Evolutionary conservation across 2,888 invertebrate genomes (phyloP).

Genomic region (Eumacrocentrus americanus): DNA sequence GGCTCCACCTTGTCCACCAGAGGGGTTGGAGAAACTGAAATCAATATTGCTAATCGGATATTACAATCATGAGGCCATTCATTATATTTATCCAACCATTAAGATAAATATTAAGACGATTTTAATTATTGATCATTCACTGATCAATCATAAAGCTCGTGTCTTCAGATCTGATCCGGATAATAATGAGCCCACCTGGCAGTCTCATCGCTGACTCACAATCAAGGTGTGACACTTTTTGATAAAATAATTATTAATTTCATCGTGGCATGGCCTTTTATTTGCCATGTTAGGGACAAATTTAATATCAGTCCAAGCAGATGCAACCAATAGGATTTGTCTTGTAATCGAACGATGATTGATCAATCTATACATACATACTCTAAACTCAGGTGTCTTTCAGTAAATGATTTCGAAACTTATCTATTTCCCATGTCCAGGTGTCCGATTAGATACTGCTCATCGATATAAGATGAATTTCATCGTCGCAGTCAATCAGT

Average conservation of each 20-base stretch:
- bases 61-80: no score
- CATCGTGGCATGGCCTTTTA: not conserved
- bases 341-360: no score
- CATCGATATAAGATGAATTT: slow-evolving; percentile 23
- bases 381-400: no score
- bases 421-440: slow-evolving; percentile 18
- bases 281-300: no score
- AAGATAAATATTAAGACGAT: no score
- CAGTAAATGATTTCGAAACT: slow-evolving; percentile 22
- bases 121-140: not conserved
- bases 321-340: not conserved
- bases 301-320: not conserved
- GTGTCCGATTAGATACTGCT: slow-evolving; percentile 29
- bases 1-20: slow-evolving; percentile 9
- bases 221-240: no score
- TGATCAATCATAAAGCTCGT: not conserved
- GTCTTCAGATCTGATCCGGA: no score
- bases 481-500: not conserved
- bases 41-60: slow-evolving; percentile 9
- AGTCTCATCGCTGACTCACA: no score
- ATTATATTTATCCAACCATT: no score
- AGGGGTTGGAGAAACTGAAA: not conserved
- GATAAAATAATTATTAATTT: no score
- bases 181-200: no score
- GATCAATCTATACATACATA: no score